Base-by-base conservation (phyloP, 2,797 vertebrate species). In the Sebastes taczanowskii region DNA sequence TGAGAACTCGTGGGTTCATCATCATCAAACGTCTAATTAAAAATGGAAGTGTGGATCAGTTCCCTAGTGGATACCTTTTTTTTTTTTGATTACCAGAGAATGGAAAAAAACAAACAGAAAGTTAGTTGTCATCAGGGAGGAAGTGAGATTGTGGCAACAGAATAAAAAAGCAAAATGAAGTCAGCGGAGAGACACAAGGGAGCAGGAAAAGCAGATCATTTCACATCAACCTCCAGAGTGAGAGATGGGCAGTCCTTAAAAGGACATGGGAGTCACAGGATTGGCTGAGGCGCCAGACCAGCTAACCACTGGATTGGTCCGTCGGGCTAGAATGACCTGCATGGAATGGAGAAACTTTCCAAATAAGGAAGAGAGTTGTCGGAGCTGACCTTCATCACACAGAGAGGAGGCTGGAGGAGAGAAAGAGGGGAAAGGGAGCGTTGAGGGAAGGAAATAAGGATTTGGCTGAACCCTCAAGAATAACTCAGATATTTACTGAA, bases 161-260 rank as follows among this genome's bases (percentile, higher is more conserved):
- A 74, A 65, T 66, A 55, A 76, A 88, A 80, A 82, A 68, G 63
- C 29, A 16, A 88, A 85, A 74, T 80, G 73, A 84, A 91, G 78
- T 87, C 89, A 88, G 58, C 2, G 30, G 77, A 87, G 77, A 87
- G 80, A 77, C 76, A 77, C 69, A 42, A 77, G 77, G 80, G 78
- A 84, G 74, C 75, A 86, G 82, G 88, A 89, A 71, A 89, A 85
- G 75, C 72, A 82, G 83, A 92, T 90, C 23, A 87, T 88, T 90
- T 88, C 89, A 86, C 80, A 79, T 89, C 63, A 82, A 86, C 89
- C 92, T 94, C 88, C 79, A 86, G 92, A 94, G 90, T 75, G 70
- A 82, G 83, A 86, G 93, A 91, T 89, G 95, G 96, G 91, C 94
- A 91, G 94, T 96, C 97, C 97, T 96, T 98, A 98, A 96, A 98